Evolutionary conservation across 2,888 invertebrate genomes (phyloP).

Genomic region (Tachina lurida): DNA sequence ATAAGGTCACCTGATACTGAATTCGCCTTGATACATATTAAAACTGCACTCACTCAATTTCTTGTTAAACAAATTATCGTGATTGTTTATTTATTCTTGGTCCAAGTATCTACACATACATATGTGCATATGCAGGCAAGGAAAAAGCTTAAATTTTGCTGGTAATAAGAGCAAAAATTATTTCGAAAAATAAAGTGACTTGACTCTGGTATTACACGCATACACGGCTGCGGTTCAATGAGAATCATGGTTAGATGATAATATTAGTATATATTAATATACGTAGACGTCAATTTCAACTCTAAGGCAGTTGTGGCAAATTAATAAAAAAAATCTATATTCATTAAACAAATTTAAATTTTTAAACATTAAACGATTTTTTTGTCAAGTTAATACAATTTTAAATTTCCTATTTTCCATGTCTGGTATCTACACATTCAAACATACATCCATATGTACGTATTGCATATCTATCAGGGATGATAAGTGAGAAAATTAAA

Average conservation of each 20-base stretch:
- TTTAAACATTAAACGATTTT: neutral
- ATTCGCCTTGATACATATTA: slow-evolving; percentile 42
- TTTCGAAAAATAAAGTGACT: no score
- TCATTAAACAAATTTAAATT: neutral
- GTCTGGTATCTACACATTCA: neutral
- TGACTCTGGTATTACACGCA: no score
- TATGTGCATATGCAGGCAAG: neutral
- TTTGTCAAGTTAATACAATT: neutral
- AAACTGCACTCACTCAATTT: slow-evolving; percentile 53
- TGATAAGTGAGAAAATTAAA: no score
- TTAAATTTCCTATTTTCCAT: neutral
- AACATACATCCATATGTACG: no score
- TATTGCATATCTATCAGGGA: no score
- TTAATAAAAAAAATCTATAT: no score
- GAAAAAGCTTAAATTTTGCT: neutral
- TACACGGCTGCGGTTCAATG: no score
- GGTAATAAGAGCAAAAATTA: no score
- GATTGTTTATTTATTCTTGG: slow-evolving; percentile 32
- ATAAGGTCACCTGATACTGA: no score
- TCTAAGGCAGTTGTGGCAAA: neutral
- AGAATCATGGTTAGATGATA: no score
- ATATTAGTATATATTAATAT: neutral
- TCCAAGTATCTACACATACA: neutral
- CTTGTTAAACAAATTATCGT: slow-evolving; percentile 53
- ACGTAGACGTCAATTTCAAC: neutral